Conservation (phyloP, 2,113 vertebrate genomes). For the Cervus canadensis region DNA sequence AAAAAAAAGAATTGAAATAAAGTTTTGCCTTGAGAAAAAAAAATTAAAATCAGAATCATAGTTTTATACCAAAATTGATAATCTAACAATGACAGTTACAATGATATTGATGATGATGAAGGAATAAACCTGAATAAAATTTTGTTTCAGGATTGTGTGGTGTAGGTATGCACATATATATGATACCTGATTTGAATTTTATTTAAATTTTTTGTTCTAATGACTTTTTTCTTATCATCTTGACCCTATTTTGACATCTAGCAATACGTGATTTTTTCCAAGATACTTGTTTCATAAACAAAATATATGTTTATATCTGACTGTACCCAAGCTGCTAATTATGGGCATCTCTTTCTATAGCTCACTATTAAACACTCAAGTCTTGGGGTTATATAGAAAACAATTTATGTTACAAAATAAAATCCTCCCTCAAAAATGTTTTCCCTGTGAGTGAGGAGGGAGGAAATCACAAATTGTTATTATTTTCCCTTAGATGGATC, state of each 20-base stretch:
- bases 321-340: conserved; percentile 53
- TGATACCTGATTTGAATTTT: conserved; percentile 26
- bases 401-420: conserved; percentile 69
- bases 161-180: background rate
- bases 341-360: conserved; percentile 34
- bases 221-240: background rate
- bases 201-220: conserved; percentile 37
- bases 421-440: conserved; percentile 46
- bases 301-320: conserved; percentile 67
- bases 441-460: conserved; percentile 50
- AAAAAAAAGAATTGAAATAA: no score
- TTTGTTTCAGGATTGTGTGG: background rate
- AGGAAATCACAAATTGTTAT: conserved; percentile 62
- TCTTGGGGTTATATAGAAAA: conserved; percentile 64
- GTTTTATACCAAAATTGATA: background rate
- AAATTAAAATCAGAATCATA: conserved; percentile 27
- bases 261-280: conserved; percentile 14
- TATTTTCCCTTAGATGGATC: conserved; percentile 60
- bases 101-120: background rate
- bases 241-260: conserved; percentile 29
- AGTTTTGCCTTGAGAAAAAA: background rate
- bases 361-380: conserved; percentile 51
- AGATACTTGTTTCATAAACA: conserved; percentile 30
- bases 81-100: background rate
- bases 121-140: background rate